These are phyloP conservation scores for Rostratula benghalensis DNA, from an alignment of 2,113 vertebrate genomes.

Conservation along the genomic window DNA sequence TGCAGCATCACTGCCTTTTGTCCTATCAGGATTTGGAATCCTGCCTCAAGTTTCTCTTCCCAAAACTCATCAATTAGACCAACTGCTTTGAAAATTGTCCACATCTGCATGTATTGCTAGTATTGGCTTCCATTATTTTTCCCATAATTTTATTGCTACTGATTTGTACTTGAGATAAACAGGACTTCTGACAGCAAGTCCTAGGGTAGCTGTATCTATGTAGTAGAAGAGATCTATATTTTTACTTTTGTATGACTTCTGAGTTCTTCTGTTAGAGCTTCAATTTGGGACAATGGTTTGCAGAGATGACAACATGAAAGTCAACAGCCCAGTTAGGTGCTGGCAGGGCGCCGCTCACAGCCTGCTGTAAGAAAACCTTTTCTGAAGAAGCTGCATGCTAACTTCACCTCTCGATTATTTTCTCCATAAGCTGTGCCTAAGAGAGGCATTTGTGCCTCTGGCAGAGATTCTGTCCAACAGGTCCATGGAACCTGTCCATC, in stretches of 20 bases:
- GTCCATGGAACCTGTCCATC: accelerated
- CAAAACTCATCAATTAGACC: not conserved
- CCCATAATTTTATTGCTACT: not conserved
- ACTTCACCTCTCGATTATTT: not conserved
- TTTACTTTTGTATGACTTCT: not conserved
- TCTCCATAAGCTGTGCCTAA: not conserved
- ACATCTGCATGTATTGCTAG: not conserved
- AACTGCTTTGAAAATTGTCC: not conserved
- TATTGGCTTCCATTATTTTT: not conserved
- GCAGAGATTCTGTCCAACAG: not conserved
- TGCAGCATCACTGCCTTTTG: not conserved
- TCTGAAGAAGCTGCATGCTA: not conserved
- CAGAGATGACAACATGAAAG: not conserved
- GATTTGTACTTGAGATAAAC: not conserved
- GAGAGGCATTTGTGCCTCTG: not conserved
- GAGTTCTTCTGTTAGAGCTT: not conserved
- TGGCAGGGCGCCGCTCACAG: not conserved
- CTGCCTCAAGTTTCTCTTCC: not conserved
- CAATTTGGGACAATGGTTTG: not conserved
- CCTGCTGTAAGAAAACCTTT: not conserved
- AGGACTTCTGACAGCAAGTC: not conserved
- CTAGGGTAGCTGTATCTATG: not conserved
- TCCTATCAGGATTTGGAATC: not conserved
- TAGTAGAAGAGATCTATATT: not conserved
- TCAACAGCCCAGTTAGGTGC: accelerated